Conservation (phyloP, 2,113 vertebrate genomes). For the Heloderma charlesbogerti region DNA sequence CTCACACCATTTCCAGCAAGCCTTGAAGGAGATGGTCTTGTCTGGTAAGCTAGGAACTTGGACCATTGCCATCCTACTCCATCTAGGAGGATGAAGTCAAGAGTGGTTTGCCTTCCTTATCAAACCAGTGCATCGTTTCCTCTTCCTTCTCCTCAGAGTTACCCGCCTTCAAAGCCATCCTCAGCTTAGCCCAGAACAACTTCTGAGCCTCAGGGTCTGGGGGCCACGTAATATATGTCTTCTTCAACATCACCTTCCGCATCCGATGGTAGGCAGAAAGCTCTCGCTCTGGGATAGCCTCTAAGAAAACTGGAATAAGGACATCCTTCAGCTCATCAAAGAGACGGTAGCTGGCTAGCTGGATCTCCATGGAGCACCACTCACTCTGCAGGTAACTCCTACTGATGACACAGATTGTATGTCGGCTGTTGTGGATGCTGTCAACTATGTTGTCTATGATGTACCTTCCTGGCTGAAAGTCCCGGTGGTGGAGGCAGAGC, state of each 20-base stretch:
- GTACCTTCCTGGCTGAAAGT: conserved; percentile 83
- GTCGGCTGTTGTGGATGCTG: conserved; percentile 85
- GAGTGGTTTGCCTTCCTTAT: not conserved
- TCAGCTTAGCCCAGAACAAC: conserved; percentile 87
- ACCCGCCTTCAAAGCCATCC: conserved; percentile 74
- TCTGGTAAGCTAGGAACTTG: not conserved
- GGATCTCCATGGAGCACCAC: conserved; percentile 89
- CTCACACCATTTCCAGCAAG: not conserved
- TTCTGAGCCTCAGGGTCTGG: conserved; percentile 72
- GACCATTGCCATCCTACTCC: not conserved
- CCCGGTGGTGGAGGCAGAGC: conserved; percentile 89
- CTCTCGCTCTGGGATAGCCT: conserved; percentile 80
- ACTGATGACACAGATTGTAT: conserved; percentile 88
- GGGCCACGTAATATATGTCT: conserved; percentile 88
- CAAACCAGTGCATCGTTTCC: not conserved
- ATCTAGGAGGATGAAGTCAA: not conserved
- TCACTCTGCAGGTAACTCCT: conserved; percentile 83
- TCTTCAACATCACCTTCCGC: conserved; percentile 86
- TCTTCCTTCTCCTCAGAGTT: conserved; percentile 53
- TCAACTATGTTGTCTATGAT: conserved; percentile 92
- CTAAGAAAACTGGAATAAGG: conserved; percentile 86
- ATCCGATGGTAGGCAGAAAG: conserved; percentile 86
- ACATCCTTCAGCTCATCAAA: conserved; percentile 87
- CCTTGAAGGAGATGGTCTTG: not conserved
- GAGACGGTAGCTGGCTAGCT: conserved; percentile 88